Evolutionary conservation across 2,888 invertebrate genomes (phyloP).

Genomic region (Rhodophaea formosa): DNA sequence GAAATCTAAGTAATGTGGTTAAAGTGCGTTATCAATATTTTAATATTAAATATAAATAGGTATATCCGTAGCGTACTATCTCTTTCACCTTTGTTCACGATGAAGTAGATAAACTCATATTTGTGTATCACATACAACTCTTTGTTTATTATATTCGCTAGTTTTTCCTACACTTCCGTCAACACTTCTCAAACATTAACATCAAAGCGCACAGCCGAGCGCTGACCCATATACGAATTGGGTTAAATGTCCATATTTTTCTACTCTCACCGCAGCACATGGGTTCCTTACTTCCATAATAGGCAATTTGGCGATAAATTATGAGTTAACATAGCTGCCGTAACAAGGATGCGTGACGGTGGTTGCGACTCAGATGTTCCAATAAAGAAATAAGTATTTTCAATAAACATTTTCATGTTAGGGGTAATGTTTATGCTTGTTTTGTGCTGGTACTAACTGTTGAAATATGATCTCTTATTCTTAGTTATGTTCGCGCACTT

Average conservation of each 20-base stretch:
- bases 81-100: too few relatives aligned
- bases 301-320: conserved; percentile 56
- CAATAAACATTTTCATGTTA: not conserved
- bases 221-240: conserved; percentile 34
- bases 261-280: conserved; percentile 34
- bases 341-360: conserved; percentile 35
- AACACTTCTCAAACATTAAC: conserved; percentile 5
- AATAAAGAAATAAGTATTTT: not conserved
- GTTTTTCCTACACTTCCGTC: not conserved
- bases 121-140: not conserved
- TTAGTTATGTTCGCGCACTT: not conserved
- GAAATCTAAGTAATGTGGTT: too few relatives aligned
- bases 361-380: conserved; percentile 22
- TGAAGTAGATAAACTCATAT: too few relatives aligned
- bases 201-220: not conserved
- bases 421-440: not conserved
- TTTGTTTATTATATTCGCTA: not conserved
- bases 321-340: conserved; percentile 34
- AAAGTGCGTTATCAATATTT: too few relatives aligned
- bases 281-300: conserved; percentile 36
- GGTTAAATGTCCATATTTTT: conserved; percentile 61
- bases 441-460: not conserved
- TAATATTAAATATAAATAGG: too few relatives aligned
- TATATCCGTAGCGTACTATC: too few relatives aligned
- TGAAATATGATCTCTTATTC: not conserved